Evolutionary conservation across 2,797 vertebrate genomes (phyloP), one percentile per base, ranked within the genome.

Genomic region (Parambassis ranga): DNA sequence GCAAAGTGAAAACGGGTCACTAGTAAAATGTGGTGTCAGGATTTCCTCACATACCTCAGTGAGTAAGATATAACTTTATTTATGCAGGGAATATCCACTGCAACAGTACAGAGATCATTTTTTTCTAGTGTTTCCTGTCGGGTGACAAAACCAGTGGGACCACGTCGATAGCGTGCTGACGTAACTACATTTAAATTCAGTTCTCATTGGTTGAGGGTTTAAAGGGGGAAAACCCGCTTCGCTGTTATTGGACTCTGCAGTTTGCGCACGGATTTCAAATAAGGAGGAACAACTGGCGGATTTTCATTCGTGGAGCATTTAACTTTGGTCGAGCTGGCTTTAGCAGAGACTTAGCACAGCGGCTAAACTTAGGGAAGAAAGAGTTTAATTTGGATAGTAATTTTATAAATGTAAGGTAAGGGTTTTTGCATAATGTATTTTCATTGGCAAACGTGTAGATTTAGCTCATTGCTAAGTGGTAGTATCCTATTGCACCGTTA

Each of bases 241-340:
- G 11, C 4, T 59, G 10, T 74, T 53, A 92, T 92, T 92, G 90
- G 92, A 37, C 58, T 10, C 20, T 27, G 35, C 33, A 20, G 57
- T 90, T 90, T 87, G 27, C 38, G 73, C 87, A 86, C 90, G 50
- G 73, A 87, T 87, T 94, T 94, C 87, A 91, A 94, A 92, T 52
- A 6, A 3, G 16, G 4, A 13, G 35, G 4, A 14, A 1, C 3
- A 38, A 75, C 75, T 86, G 90, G 90, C 90, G 90, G 88, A 65
- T 14, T 71, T 72, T 71, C 39, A 55, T 71, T 65, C 6, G 15
- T 1, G 5, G 57, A 69, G 28, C 8, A 20, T 70, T 75, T 58
- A 28, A 70, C 6, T 4, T 6, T 2, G 4, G 9, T 0, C 0
- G 4, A 36, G 26, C 5, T 6, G 23, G 1, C 7, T 1, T 11